Evolutionary conservation across 2,888 invertebrate genomes (phyloP).

Genomic region (Omphaloscelis lunosa): DNA sequence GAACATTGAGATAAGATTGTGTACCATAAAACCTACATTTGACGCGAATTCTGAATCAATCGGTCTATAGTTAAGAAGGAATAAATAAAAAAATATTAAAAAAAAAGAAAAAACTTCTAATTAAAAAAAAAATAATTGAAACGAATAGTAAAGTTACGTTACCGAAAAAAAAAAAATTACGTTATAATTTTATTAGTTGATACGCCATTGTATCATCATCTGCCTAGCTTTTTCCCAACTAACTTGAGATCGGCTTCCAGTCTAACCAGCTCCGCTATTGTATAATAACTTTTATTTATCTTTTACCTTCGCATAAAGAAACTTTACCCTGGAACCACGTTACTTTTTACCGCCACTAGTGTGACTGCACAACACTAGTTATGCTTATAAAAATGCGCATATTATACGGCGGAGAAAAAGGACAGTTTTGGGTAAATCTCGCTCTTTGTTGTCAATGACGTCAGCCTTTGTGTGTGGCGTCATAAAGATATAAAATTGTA

Average conservation of each 20-base stretch:
- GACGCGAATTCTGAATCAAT: neutral
- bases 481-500: conserved; percentile 80
- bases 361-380: conserved; percentile 64
- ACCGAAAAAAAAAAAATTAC: too few species aligned
- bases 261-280: neutral
- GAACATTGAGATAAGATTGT: neutral
- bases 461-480: conserved; percentile 77
- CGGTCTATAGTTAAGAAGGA: neutral
- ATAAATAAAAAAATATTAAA: too few species aligned
- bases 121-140: too few species aligned
- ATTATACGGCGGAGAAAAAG: conserved; percentile 79
- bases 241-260: too few species aligned
- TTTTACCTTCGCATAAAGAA: neutral
- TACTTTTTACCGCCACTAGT: conserved; percentile 55
- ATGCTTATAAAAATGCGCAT: conserved; percentile 86
- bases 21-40: too few species aligned
- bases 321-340: neutral
- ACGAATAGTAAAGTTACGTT: too few species aligned
- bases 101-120: too few species aligned
- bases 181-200: neutral
- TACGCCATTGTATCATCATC: neutral
- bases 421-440: conserved; percentile 83
- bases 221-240: too few species aligned
- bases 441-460: conserved; percentile 80
- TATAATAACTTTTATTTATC: neutral